These are phyloP conservation scores for Phasianus colchicus DNA, from an alignment of 2,113 vertebrate species.

Conservation along the genomic window DNA sequence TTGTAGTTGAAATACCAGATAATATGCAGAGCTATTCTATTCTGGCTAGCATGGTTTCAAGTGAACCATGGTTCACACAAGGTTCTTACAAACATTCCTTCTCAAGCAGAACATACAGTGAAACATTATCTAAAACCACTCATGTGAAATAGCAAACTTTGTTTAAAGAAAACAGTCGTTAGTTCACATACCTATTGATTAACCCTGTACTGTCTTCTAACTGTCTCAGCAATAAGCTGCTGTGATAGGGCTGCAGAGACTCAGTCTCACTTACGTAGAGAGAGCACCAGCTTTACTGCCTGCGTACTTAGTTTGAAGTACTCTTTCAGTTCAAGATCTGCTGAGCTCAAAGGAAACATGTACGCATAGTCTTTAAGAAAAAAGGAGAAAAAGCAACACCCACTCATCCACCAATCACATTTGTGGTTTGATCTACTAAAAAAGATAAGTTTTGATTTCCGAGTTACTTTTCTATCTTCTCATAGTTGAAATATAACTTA, in stretches of 20 bases:
- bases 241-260: neutral
- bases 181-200: neutral
- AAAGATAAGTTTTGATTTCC: neutral
- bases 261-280: neutral
- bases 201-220: neutral
- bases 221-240: neutral
- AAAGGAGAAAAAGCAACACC: neutral
- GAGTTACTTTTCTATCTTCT: neutral
- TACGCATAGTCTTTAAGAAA: neutral
- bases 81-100: neutral
- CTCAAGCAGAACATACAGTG: neutral
- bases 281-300: neutral
- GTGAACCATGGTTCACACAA: neutral
- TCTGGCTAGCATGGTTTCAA: neutral
- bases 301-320: neutral
- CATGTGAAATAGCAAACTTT: neutral
- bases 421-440: neutral
- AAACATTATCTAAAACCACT: neutral
- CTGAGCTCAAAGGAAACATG: neutral
- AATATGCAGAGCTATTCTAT: neutral
- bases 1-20: neutral
- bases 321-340: neutral
- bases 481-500: neutral
- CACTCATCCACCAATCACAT: neutral
- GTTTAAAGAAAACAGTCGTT: neutral